Percentiles rank a stretch among this genome's conserved stretches.
These are phyloP conservation scores for Leptopilina clavipes DNA, from an alignment of 1,140 invertebrate species.

Conservation along the genomic window DNA sequence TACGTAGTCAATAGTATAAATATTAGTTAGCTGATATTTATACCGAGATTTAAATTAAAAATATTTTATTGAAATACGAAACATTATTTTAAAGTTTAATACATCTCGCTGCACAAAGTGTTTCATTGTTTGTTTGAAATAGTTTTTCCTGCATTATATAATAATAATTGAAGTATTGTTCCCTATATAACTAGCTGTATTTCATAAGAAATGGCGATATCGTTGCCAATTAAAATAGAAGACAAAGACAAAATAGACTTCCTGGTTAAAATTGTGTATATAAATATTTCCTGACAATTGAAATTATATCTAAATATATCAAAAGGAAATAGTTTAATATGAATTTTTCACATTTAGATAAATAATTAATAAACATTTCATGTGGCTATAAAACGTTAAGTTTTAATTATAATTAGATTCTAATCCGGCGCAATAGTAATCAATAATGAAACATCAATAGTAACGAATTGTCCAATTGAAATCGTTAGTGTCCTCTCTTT, in stretches of 20 bases:
- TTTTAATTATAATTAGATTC: not conserved
- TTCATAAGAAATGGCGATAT: not conserved
- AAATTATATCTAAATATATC: no score
- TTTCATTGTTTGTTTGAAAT: conserved; percentile 22
- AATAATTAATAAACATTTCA: no score
- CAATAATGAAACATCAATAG: not conserved
- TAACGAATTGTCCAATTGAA: not conserved
- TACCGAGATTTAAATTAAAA: no score
- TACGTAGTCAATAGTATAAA: no score
- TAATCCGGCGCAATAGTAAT: not conserved
- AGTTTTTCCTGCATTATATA: not conserved
- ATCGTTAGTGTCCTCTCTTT: conserved; percentile 11
- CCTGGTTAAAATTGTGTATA: no score
- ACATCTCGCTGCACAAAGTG: not conserved
- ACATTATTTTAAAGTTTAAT: not conserved
- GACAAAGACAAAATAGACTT: not conserved
- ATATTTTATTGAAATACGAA: not conserved
- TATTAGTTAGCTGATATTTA: no score
- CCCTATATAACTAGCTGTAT: not conserved
- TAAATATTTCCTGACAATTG: no score
- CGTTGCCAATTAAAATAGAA: not conserved
- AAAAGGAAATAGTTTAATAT: no score
- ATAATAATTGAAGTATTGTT: conserved; percentile 2
- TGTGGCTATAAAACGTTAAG: no score
- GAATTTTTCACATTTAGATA: no score